phyloP scores from a whole-genome alignment of 2,797 vertebrate genomes.

The Anabacerthia variegaticeps region DNA sequence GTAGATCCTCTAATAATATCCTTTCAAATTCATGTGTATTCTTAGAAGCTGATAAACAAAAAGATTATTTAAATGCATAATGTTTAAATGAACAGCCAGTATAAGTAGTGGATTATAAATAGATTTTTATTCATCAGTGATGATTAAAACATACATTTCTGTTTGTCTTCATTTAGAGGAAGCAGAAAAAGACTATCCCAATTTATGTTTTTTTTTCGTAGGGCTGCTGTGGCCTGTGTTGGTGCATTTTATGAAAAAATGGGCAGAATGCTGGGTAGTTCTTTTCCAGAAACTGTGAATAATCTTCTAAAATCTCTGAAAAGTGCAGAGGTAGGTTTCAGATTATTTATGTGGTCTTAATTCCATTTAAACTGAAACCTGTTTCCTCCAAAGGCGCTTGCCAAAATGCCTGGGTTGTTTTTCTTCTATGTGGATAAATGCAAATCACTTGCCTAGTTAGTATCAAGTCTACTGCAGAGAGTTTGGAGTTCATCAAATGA shows the following conservation, averaged over 20 bases:
- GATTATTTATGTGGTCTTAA: background rate
- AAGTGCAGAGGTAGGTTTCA: constrained; percentile 89
- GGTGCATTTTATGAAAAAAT: constrained; percentile 99
- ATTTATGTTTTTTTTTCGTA: constrained; percentile 56
- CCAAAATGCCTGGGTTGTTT: background rate
- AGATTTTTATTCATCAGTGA: background rate
- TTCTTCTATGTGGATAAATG: background rate
- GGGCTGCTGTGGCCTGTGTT: constrained; percentile 95
- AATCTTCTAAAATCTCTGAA: constrained; percentile 97
- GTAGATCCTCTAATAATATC: background rate
- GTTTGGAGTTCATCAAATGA: background rate
- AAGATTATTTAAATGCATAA: accelerated
- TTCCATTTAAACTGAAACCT: background rate
- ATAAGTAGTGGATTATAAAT: background rate
- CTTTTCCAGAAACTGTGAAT: constrained; percentile 97
- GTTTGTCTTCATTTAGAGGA: background rate
- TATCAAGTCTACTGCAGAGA: background rate
- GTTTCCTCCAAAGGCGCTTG: background rate
- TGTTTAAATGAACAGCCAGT: background rate
- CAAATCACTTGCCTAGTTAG: background rate
- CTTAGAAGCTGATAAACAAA: background rate
- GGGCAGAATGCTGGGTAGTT: constrained; percentile 97
- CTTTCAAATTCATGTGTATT: background rate
- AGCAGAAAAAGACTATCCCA: background rate
- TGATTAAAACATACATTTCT: background rate